Base-by-base conservation (phyloP, 2,113 vertebrate genomes). In the Prochilodus magdalenae region DNA sequence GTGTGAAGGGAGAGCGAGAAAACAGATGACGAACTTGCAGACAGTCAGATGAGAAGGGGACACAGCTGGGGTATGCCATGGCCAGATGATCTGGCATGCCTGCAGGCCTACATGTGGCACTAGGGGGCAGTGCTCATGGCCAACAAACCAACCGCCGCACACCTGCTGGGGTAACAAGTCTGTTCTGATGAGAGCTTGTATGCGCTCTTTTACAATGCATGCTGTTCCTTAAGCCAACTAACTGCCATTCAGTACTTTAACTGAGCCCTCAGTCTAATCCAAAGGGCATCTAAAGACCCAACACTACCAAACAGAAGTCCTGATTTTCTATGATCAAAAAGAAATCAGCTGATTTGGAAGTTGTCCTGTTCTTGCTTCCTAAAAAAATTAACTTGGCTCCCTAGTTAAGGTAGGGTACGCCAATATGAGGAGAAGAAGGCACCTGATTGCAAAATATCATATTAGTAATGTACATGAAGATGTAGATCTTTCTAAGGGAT, bases 1-100 rank as follows among this genome's bases (percentile, higher is more conserved):
- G 14, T 51, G 3, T 27, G 67, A 3, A 63, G n/a, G 53, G 29
- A 20, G 10, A 65, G 75, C 40, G 27, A 70, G 15, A 77, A 81
- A 73, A 80, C 27, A 72, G 40, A 77, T 27, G 65, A 47, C 44
- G 66, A 67, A 73, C 33, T 13, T 29, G 65, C 20, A 77, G 83
- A 2, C 63, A 66, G 85, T 82, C 80, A 86, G 76, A 86, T 77
- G 77, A 63, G 80, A 73, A 73, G 51, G 63, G 73, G 83, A 51
- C 82, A 84, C 74, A 63, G 27, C 44, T 80, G 53, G 57, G 24
- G 16, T 16, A 55, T 60, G 51, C 24, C 57, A 49, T 36, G 57
- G 4, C 15, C 55, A 79, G 59, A 81, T 87, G 57, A 75, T 89
- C 78, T 82, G 88, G 71, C 77, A 65, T 71, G 65, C 85, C 85